Evolutionary conservation across 2,113 vertebrate species (phyloP).

Genomic region (Sceloporus undulatus): DNA sequence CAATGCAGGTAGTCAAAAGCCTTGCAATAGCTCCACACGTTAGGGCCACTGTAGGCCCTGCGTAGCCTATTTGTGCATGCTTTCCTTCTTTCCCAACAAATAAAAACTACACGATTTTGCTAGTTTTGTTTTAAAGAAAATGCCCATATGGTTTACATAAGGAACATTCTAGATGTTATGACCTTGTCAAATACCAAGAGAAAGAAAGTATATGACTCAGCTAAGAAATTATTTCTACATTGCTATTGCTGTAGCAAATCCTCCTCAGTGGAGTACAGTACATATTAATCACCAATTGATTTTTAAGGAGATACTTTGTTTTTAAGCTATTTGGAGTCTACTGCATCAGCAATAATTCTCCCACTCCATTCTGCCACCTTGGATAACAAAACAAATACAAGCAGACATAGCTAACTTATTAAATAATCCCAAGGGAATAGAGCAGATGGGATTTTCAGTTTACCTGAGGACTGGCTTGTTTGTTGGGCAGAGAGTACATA

Average conservation of each 20-base stretch:
- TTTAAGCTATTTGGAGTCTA: constrained; percentile 25
- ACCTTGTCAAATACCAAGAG: constrained; percentile 34
- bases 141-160: constrained; percentile 4
- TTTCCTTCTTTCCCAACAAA: not conserved
- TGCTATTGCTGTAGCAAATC: not conserved
- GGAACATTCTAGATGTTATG: not conserved
- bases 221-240: constrained; percentile 12
- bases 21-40: not conserved
- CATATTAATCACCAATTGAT: constrained; percentile 16
- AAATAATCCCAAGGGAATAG: constrained; percentile 9
- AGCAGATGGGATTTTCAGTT: not conserved
- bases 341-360: constrained; percentile 20
- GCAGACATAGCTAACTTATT: constrained; percentile 13
- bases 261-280: constrained; percentile 6
- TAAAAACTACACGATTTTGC: not conserved
- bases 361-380: no score
- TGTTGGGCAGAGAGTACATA: not conserved
- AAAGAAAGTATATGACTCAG: constrained; percentile 37
- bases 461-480: not conserved
- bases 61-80: not conserved
- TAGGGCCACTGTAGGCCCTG: not conserved
- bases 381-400: constrained; percentile 31
- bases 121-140: not conserved
- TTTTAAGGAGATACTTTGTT: constrained; percentile 13
- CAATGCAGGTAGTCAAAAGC: not conserved